Evolutionary conservation across 2,113 vertebrate species (phyloP), one percentile per base, ranked within the genome.

Genomic region (Raja brachyura): DNA sequence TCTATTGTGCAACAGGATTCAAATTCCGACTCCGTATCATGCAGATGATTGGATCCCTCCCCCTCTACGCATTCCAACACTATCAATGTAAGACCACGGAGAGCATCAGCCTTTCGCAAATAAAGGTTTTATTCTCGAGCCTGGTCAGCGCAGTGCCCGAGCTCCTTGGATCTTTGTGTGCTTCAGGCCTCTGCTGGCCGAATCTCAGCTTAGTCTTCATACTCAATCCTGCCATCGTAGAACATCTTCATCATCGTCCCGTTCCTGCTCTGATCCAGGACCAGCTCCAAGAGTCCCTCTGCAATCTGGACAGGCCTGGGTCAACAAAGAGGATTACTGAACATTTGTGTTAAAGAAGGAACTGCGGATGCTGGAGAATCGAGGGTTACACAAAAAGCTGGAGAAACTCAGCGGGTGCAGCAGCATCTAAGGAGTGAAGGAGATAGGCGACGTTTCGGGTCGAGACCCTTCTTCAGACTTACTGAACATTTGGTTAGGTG

Each of bases 181-280:
- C 59, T 61, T n/a, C 4, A 5, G 56, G 11, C 16, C 5, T 13
- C 25, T n/a, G 22, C 9, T n/a, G 28, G 10, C 25, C 0, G 10
- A 13, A 0, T 1, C 7, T 8, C 0, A 11, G 81, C 22, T n/a
- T 11, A 2, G 4, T 10, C 1, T 11, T 86, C 56, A 0, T 94
- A 96, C 20, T 22, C 1, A 0, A 59, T 93, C 28, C 18, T 85
- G 22, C 31, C 56, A 0, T 54, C 13, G 0, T 14, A 0, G 0
- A 0, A 0, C 22, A 96, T 20, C 81, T 95, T 0, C 18, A 95
- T 75, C 59, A 94, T 95, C 0, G 95, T 93, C 20, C 96, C 96
- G 0, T 95, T 96, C 94, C 94, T 96, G 2, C 94, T 95, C 74
- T 96, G 95, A 20, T 96, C 95, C 0, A 66, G 94, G 90, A 95